These are phyloP conservation scores for Sylvietta virens DNA, from an alignment of 2,113 vertebrate species.

Conservation along the genomic window DNA sequence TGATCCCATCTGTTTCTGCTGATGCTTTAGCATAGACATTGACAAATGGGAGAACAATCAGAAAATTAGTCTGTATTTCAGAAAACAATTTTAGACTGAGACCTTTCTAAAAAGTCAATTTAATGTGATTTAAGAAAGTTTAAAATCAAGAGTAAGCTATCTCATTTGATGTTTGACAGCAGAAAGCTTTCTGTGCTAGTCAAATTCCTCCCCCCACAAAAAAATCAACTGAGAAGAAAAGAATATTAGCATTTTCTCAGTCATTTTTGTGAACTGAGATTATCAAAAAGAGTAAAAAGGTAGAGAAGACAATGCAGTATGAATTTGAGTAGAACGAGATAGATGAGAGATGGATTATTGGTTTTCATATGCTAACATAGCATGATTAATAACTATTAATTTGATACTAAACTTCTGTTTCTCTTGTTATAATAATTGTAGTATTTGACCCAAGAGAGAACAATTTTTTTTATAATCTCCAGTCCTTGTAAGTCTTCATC, in stretches of 20 bases:
- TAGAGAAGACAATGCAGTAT: not conserved
- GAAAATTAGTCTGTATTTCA: not conserved
- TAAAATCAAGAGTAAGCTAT: not conserved
- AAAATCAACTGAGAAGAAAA: not conserved
- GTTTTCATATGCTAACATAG: not conserved
- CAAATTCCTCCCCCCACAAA: accelerated
- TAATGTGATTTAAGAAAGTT: not conserved
- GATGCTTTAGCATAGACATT: not conserved
- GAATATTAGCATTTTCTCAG: not conserved
- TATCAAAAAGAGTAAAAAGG: not conserved
- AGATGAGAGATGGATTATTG: not conserved
- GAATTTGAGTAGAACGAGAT: not conserved
- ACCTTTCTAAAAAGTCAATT: not conserved
- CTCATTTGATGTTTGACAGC: not conserved
- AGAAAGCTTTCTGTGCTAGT: not conserved
- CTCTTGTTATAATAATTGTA: not conserved
- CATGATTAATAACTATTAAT: not conserved
- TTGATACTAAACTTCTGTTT: not conserved
- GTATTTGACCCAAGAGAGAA: not conserved
- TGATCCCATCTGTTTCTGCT: accelerated
- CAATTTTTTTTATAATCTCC: not conserved
- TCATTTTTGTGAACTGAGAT: not conserved
- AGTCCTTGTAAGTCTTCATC: not conserved
- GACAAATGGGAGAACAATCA: not conserved
- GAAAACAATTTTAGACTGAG: not conserved